phyloP scores from a whole-genome alignment of 2,888 invertebrate species.

The Melipona bicolor region DNA sequence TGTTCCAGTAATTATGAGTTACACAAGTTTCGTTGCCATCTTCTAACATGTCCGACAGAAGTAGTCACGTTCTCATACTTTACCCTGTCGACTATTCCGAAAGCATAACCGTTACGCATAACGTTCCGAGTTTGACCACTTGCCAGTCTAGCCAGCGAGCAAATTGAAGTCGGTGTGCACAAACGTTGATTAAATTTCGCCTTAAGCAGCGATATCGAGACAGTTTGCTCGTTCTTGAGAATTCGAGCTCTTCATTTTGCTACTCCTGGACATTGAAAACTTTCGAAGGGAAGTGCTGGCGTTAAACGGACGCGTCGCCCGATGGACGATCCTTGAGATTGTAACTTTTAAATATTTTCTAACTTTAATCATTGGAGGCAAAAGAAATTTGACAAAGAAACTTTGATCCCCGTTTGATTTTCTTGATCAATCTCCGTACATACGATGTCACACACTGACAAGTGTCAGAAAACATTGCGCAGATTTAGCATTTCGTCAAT shows the following conservation, averaged over 20 bases:
- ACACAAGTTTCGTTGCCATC: neutral
- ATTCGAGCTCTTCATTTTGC: neutral
- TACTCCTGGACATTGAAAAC: neutral
- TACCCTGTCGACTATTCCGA: neutral
- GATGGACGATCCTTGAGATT: neutral
- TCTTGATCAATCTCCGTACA: neutral
- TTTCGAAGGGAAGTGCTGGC: neutral
- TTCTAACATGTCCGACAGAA: constrained; percentile 1
- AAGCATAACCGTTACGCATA: neutral
- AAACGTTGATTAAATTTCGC: constrained; percentile 32
- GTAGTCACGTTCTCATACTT: neutral
- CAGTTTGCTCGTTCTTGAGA: neutral
- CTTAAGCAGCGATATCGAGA: constrained; percentile 18
- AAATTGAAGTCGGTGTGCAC: constrained; percentile 9
- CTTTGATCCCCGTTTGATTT: neutral
- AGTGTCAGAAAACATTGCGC: neutral
- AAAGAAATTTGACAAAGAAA: neutral
- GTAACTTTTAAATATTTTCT: neutral
- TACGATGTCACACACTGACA: too few species aligned
- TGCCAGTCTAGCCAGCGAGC: neutral
- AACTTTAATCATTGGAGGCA: too few species aligned
- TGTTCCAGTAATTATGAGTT: constrained; percentile 17
- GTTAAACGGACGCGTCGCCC: neutral
- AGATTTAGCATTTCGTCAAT: neutral
- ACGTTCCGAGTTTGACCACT: constrained; percentile 10